Base-by-base conservation (phyloP, 2,113 vertebrate genomes). In the Hyperoodon ampullatus region DNA sequence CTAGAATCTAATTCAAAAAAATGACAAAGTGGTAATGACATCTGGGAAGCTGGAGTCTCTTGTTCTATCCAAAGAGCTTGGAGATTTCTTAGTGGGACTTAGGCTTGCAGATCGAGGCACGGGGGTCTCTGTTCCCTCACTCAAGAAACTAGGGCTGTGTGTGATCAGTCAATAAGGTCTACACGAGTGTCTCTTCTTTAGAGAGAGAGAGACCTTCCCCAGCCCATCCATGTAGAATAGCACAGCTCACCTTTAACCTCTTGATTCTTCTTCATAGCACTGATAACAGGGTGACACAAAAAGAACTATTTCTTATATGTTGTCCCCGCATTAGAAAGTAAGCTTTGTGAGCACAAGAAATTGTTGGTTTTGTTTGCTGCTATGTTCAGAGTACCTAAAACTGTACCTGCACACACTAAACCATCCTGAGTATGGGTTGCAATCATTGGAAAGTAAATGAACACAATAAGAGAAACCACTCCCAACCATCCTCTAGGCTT, bases 1-100 rank as follows among this genome's bases (percentile, higher is more conserved):
- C 78, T 85, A 78, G 71, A 94, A 77, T 16, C 72, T 92, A 93
- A 93, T 87, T 96, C 39, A 60, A 83, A 93, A 65, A 33, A 71
- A 16, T 53, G 30, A 81, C 89, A 63, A n/a, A 15, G 70, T 28
- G 14, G 30, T 39, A 50, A 6, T 60, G 65, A 28, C 50, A 65
- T 53, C 55, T 75, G 80, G 74, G 87, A 92, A 95, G 9, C 47
- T 58, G 39, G 82, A 33, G 24, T 58, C 81, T 55, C 6, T 6
- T 24, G 19, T 84, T 68, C 19, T 28, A 8, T 15, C 12, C 1
- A 5, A 14, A 26, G 58, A 88, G 35, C n/a, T 72, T 7, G 23
- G 39, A 23, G 66, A 66, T 30, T 21, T 78, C 26, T 53, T 12
- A 0, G 44, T 26, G 14, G 18, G 65, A 28, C 26, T 83, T 15